phyloP scores from a whole-genome alignment of 2,797 vertebrate genomes.

The Podargus strigoides region DNA sequence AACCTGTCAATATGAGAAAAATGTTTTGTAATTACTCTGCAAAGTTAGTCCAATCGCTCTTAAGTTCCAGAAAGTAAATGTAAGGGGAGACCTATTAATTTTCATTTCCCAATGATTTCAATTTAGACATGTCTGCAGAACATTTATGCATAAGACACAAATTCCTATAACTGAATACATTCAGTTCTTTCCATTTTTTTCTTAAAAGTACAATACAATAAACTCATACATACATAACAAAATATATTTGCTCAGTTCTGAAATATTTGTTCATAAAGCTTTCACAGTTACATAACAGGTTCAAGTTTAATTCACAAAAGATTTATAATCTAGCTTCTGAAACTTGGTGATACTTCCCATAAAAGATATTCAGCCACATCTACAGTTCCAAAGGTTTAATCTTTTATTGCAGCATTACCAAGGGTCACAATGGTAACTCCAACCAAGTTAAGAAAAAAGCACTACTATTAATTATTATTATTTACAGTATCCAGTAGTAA shows the following conservation, averaged over 20 bases:
- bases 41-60: not conserved
- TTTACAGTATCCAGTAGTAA: not conserved
- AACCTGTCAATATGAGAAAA: not conserved
- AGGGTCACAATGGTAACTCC: not conserved
- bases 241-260: not conserved
- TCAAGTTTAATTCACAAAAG: not conserved
- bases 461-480: slow-evolving; percentile 19
- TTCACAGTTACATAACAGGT: not conserved
- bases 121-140: not conserved
- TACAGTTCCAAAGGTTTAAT: not conserved
- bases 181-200: not conserved
- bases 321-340: not conserved
- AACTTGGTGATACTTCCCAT: not conserved
- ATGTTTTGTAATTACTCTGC: not conserved
- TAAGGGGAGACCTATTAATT: not conserved
- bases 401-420: not conserved
- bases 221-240: not conserved
- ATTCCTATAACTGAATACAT: not conserved
- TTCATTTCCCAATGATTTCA: not conserved
- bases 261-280: not conserved
- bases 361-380: not conserved
- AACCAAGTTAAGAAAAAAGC: not conserved
- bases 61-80: not conserved
- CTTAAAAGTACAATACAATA: not conserved
- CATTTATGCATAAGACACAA: not conserved